These are phyloP conservation scores for Uria aalge DNA, from an alignment of 2,113 vertebrate genomes.

Conservation along the genomic window DNA sequence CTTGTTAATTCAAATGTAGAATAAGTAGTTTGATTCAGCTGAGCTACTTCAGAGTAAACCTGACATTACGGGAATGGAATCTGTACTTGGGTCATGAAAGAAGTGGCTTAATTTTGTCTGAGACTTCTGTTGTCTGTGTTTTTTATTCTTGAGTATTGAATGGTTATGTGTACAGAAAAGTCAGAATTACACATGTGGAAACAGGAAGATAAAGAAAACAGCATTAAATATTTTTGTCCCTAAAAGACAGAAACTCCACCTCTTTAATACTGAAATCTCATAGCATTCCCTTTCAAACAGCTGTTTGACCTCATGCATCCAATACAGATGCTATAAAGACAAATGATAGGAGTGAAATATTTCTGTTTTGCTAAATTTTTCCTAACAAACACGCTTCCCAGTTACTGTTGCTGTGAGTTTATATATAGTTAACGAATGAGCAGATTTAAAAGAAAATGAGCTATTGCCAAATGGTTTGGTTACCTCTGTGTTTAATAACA, in stretches of 20 bases:
- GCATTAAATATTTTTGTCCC: background rate
- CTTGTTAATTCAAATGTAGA: background rate
- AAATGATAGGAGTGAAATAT: background rate
- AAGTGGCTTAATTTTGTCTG: background rate
- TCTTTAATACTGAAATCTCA: background rate
- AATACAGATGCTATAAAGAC: background rate
- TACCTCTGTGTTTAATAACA: background rate
- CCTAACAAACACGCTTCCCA: background rate
- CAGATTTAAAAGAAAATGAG: background rate
- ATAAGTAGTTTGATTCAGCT: background rate
- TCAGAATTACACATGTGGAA: background rate
- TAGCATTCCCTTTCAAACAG: background rate
- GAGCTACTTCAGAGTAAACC: background rate
- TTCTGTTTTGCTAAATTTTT: background rate
- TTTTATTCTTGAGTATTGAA: background rate
- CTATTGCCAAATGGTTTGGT: background rate
- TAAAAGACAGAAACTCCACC: background rate
- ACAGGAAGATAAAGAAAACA: background rate
- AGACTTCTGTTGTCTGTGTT: background rate
- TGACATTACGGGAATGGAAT: background rate
- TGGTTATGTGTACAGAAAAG: background rate
- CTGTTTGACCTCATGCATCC: background rate
- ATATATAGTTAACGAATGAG: background rate
- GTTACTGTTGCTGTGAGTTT: background rate
- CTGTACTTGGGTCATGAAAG: background rate